Percentiles rank a stretch among this genome's conserved stretches.
phyloP scores from a whole-genome alignment of 2,113 vertebrate genomes.

The Anthoscopus minutus region DNA sequence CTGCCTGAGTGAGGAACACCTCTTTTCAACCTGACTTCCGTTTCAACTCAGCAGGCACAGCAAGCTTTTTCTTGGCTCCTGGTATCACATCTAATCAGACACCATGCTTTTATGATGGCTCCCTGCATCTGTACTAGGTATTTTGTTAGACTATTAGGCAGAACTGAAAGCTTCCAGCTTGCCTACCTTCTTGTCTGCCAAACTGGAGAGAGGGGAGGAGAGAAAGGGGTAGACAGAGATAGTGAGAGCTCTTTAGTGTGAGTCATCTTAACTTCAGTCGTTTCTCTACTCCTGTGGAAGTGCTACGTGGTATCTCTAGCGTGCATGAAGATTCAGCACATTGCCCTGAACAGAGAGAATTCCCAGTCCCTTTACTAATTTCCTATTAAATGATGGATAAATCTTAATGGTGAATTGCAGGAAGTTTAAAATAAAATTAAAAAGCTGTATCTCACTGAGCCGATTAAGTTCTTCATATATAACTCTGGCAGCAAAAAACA shows the following conservation, averaged over 20 bases:
- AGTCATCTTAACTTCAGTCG: slow-evolving; percentile 41
- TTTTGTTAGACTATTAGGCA: slow-evolving; percentile 45
- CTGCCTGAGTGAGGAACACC: neutral
- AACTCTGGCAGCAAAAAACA: neutral
- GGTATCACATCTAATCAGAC: slow-evolving; percentile 46
- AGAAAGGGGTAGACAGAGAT: neutral
- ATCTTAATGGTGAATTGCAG: neutral
- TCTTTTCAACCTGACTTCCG: slow-evolving; percentile 44
- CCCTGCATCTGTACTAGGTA: slow-evolving; percentile 17
- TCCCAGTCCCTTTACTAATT: neutral
- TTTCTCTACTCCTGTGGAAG: neutral
- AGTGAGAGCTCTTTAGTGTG: neutral
- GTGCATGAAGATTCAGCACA: neutral
- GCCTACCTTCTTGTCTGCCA: slow-evolving; percentile 31
- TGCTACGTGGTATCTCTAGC: neutral
- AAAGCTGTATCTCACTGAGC: neutral
- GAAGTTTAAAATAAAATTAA: neutral
- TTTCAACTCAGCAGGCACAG: slow-evolving; percentile 28
- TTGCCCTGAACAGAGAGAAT: neutral
- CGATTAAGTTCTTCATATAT: rapidly evolving
- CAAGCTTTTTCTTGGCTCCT: slow-evolving; percentile 18
- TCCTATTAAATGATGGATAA: neutral
- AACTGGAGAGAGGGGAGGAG: neutral
- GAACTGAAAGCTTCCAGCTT: slow-evolving; percentile 50
- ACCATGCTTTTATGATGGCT: slow-evolving; percentile 41